Evolutionary conservation across 1,140 invertebrate species (phyloP).

Genomic region (Theocolax elegans): DNA sequence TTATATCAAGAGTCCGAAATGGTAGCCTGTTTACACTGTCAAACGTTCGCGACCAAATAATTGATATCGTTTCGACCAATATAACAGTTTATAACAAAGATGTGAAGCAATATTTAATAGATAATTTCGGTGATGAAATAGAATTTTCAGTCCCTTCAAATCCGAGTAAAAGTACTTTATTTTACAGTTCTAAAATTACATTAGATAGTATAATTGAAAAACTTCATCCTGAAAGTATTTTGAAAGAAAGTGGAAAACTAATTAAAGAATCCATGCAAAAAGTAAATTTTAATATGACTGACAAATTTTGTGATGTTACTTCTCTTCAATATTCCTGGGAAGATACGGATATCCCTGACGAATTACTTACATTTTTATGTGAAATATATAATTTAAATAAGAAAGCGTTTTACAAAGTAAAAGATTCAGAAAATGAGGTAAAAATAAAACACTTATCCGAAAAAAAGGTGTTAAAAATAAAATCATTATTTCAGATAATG

Average conservation of each 20-base stretch:
- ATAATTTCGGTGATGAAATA: neutral
- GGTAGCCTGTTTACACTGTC: neutral
- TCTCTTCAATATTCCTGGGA: slow-evolving; percentile 1
- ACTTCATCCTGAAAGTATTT: neutral
- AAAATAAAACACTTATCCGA: neutral
- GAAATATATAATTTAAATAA: neutral
- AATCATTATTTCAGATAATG: slow-evolving; percentile 28
- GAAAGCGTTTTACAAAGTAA: neutral
- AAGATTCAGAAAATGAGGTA: neutral
- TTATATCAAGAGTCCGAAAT: neutral
- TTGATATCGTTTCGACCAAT: neutral
- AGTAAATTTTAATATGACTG: slow-evolving; percentile 1
- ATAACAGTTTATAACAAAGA: neutral
- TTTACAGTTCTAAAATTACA: slow-evolving; percentile 8
- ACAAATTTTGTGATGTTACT: slow-evolving; percentile 1
- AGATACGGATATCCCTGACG: neutral
- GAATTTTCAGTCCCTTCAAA: slow-evolving; percentile 5
- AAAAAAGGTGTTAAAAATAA: slow-evolving; percentile 18
- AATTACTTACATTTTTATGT: neutral
- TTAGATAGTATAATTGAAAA: neutral
- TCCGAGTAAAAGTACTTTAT: neutral
- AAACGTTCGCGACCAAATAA: neutral
- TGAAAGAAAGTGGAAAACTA: neutral
- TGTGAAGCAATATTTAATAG: slow-evolving; percentile 10
- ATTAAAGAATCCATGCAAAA: slow-evolving; percentile 4